Conservation (phyloP, 1,140 invertebrate species). For the Temnothorax curvispinosus region DNA sequence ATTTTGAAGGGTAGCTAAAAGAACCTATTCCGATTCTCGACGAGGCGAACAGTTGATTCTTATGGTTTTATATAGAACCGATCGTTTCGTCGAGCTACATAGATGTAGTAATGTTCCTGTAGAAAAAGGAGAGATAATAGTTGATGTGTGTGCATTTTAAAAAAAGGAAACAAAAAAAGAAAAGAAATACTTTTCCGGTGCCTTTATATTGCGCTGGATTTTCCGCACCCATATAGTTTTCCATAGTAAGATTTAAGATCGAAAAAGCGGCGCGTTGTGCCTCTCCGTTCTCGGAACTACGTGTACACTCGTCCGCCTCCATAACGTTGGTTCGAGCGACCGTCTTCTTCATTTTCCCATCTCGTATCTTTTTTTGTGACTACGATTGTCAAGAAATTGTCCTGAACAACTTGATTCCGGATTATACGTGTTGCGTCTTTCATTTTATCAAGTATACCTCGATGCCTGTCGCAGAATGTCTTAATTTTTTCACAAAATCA, state of each 20-base stretch:
- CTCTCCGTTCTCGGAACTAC: constrained; percentile 66
- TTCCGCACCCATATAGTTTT: constrained; percentile 66
- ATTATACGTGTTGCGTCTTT: not conserved
- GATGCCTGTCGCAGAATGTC: not conserved
- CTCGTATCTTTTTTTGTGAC: constrained; percentile 7
- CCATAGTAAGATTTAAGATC: constrained; percentile 62
- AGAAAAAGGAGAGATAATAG: constrained; percentile 63
- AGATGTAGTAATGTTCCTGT: constrained; percentile 72
- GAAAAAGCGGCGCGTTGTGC: constrained; percentile 63
- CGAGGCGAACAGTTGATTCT: constrained; percentile 51
- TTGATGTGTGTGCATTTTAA: constrained; percentile 64
- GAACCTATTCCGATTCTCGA: constrained; percentile 66
- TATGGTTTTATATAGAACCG: constrained; percentile 29
- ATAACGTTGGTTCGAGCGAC: constrained; percentile 17
- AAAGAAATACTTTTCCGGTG: constrained; percentile 72
- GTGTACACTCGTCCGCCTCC: constrained; percentile 67
- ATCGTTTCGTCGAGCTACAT: constrained; percentile 62
- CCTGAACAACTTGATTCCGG: not conserved
- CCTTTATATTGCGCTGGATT: constrained; percentile 77
- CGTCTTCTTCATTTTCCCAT: not conserved
- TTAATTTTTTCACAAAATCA: not conserved
- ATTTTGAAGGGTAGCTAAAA: constrained; percentile 70
- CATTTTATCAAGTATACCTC: not conserved
- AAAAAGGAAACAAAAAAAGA: constrained; percentile 58
- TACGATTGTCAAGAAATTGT: not conserved